Evolutionary conservation across 1,140 invertebrate genomes (phyloP), one percentile per base, ranked within the genome.

Genomic region (Hyphantria cunea): DNA sequence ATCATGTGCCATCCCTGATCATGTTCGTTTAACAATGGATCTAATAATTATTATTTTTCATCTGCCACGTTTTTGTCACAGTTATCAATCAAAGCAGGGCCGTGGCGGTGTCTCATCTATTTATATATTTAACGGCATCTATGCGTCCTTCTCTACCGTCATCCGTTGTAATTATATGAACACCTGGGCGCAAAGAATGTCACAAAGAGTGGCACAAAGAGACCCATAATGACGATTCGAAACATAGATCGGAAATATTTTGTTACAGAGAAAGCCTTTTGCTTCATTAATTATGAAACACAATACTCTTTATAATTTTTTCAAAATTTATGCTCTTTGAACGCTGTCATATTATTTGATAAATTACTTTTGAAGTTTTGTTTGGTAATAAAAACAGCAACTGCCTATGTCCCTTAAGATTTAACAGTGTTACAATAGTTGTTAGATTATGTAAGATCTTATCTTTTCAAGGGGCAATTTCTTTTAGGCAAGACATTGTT

Each of bases 11-110:
- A 88, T 74, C 88, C 88, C 88, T 90, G 69, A 74, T 66, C 61
- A 74, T 80, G 73, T 82, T 85, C 78, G 75, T 82, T 72, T 86
- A 89, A 90, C 88, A 90, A 90, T 82, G 83, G 88, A 79, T 84
- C 74, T 81, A 83, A 89, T 90, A 89, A 90, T 90, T 89, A 90
- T 90, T 90, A 89, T 90, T 90, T 89, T 89, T 90, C 86, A 89
- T 89, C 85, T 89, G 85, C 80, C 78, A 82, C 86, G 84, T 89
- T 89, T 88, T 89, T 90, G 88, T 90, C 88, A 89, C 88, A 91
- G 88, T 91, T 91, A 91, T 91, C 88, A 91, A 91, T 90, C 88
- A 89, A 90, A 78, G 77, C 74, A 81, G 78, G 84, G 80, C 78
- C 74, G 44, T 7, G 68, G 11, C 59, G 56, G 34, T 52, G 37